These are phyloP conservation scores for Apogon talboti DNA, from an alignment of 2,797 vertebrate species.

Conservation along the genomic window DNA sequence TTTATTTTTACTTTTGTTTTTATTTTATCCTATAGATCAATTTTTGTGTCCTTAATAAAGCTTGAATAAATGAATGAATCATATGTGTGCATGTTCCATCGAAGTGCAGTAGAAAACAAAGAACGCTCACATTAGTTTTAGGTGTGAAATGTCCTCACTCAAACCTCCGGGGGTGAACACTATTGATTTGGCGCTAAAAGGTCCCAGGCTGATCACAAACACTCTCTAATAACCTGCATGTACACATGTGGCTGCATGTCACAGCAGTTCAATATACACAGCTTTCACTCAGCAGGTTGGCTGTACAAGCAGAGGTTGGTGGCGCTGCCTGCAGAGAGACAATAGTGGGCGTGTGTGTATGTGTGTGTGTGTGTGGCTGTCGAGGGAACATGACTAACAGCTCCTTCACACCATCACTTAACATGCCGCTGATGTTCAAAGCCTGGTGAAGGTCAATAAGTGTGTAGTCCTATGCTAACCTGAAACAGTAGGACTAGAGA, in stretches of 20 bases:
- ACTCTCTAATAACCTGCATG: constrained; percentile 49
- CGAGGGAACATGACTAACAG: constrained; percentile 42
- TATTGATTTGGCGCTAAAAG: constrained; percentile 60
- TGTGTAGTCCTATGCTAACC: constrained; percentile 5
- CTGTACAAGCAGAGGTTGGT: constrained; percentile 46
- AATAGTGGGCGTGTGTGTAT: constrained; percentile 4
- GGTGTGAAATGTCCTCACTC: constrained; percentile 4
- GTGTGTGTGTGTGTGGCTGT: constrained; percentile 11
- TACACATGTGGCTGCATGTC: constrained; percentile 45
- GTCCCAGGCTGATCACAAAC: constrained; percentile 48
- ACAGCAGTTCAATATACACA: constrained; percentile 60
- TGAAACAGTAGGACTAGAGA: constrained; percentile 4
- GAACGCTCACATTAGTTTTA: neutral
- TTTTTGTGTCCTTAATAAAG: too few species aligned
- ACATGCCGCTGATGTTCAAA: constrained; percentile 59
- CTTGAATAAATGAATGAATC: too few species aligned
- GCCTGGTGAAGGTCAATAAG: constrained; percentile 37
- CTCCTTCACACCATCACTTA: constrained; percentile 66
- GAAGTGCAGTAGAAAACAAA: too few species aligned
- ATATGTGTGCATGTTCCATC: too few species aligned
- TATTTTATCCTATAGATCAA: too few species aligned
- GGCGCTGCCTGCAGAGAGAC: constrained; percentile 36
- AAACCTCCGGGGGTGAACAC: constrained; percentile 24
- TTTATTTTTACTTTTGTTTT: too few species aligned
- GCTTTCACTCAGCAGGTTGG: constrained; percentile 64